Evolutionary conservation across 2,113 vertebrate species (phyloP).

Genomic region (Carassius auratus): DNA sequence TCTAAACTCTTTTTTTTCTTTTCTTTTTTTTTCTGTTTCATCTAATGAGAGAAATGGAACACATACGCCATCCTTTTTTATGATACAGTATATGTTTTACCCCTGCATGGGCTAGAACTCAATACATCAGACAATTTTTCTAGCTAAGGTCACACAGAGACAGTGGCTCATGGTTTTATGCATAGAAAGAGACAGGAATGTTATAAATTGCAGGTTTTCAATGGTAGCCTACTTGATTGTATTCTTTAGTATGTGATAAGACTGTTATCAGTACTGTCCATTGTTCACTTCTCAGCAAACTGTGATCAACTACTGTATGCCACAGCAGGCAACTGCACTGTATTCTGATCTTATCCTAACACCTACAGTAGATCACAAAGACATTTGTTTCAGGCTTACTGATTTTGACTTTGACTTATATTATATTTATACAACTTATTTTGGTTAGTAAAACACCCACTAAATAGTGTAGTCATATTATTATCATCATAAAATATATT

Average conservation of each 20-base stretch:
- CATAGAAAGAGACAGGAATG: conserved; percentile 20
- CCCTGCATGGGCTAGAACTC: neutral
- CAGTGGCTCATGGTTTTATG: neutral
- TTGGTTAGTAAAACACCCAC: too few relatives aligned
- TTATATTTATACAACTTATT: too few relatives aligned
- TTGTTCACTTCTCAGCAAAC: conserved; percentile 63
- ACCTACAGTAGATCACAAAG: conserved; percentile 23
- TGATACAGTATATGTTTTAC: neutral
- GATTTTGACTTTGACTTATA: neutral
- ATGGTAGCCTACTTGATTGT: conserved; percentile 57
- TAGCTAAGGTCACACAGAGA: neutral
- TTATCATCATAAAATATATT: neutral
- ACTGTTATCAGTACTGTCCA: conserved; percentile 64
- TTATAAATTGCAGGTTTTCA: conserved; percentile 46
- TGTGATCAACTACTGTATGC: conserved; percentile 57
- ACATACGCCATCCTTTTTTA: neutral
- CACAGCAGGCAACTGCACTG: conserved; percentile 73
- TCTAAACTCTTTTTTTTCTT: neutral
- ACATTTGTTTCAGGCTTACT: conserved; percentile 10
- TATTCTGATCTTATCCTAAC: conserved; percentile 52
- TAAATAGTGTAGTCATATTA: neutral
- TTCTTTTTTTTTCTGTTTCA: neutral
- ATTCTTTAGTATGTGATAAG: conserved; percentile 70
- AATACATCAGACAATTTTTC: neutral
- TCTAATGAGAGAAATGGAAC: neutral